phyloP scores from a whole-genome alignment of 2,113 vertebrate genomes.

The Sardina pilchardus region DNA sequence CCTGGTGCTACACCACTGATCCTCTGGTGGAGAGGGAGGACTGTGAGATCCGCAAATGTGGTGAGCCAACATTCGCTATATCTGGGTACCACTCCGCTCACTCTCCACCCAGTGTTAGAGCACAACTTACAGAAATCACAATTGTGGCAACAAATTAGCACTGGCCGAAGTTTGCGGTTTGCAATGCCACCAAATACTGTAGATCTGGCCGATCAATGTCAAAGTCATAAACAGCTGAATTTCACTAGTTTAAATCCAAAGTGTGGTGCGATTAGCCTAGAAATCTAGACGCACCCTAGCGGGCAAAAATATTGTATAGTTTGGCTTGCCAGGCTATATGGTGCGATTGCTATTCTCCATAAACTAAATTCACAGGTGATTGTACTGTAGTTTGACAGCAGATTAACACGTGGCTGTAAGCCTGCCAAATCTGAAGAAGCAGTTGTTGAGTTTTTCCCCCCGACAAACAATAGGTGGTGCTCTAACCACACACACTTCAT shows the following conservation, averaged over 20 bases:
- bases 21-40: slow-evolving; percentile 76
- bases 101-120: not conserved
- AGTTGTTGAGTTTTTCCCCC: not conserved
- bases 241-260: too few relatives aligned
- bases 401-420: not conserved
- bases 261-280: not conserved
- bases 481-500: not conserved
- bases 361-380: not conserved
- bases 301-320: too few relatives aligned
- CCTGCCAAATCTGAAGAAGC: not conserved
- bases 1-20: slow-evolving; percentile 95
- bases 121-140: not conserved
- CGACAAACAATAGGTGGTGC: not conserved
- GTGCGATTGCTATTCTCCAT: not conserved
- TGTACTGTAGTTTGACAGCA: not conserved
- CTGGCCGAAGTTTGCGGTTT: not conserved
- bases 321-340: too few relatives aligned
- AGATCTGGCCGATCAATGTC: not conserved
- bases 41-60: slow-evolving; percentile 83
- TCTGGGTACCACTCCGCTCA: not conserved
- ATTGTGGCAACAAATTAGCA: too few relatives aligned
- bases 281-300: too few relatives aligned
- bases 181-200: not conserved
- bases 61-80: slow-evolving; percentile 67
- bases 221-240: too few relatives aligned